Base-by-base conservation (phyloP, 2,888 invertebrate species). In the Spilosoma lubricipeda region DNA sequence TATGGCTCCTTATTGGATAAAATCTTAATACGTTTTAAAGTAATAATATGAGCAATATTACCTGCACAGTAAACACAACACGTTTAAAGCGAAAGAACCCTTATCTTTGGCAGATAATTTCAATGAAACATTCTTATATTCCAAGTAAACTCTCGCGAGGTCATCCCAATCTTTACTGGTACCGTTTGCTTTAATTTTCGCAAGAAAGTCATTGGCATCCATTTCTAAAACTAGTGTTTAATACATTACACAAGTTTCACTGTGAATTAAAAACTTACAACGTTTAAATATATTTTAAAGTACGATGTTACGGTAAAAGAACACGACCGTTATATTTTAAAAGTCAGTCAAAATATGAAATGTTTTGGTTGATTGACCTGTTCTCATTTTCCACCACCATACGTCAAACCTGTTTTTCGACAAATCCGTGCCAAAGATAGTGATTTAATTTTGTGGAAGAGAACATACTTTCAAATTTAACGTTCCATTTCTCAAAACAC, bases 11-110 rank as follows among this genome's bases (percentile, higher is more conserved):
- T 15, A 48, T 42, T 1, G 13, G n/a, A 27, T n/a, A 67, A 18
- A 8, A 45, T 67, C 0, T 59, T 30, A 2, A 27, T 18, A 15
- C 0, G 8, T 27, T 64, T 69, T 48, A 45, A 23, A 27, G 27
- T 13, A 36, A 64, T 30, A 56, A 63, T 66, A 39, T 67, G 39
- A 33, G 30, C 33, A 48, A 66, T 82, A 72, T 84, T 87, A 95
- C 95, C 95, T 94, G 93, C 94, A 94, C 39, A 95, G 77, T 76
- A 91, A 91, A 85, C 94, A 94, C 8, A 95, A 83, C 30, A 94
- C 90, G 77, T 95, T 95, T 27, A 95, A 80, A 18, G 94, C 90
- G 74, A 95, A 93, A 5, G 85, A 42, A 23, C 90, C 90, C 73
- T 81, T 88, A 63, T 94, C 92, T 80, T 92, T 92, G 0, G 85